phyloP scores from a whole-genome alignment of 1,140 invertebrate genomes.

The Acyrthosiphon pisum region DNA sequence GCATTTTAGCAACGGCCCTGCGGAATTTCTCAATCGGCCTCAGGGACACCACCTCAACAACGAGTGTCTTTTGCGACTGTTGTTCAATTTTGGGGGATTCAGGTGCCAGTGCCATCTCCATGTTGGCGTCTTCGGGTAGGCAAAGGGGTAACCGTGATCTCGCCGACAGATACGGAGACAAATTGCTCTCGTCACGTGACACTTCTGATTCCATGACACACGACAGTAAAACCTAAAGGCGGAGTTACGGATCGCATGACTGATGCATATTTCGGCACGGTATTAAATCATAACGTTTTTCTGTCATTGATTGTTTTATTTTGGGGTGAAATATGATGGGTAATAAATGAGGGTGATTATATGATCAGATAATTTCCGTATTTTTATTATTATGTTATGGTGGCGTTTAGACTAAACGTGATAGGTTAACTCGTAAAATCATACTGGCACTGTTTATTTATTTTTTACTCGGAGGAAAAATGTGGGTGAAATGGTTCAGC shows the following conservation, averaged over 20 bases:
- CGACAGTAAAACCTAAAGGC: conserved; percentile 45
- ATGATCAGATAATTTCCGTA: conserved; percentile 44
- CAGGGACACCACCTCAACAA: conserved; percentile 57
- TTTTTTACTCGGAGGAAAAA: conserved; percentile 24
- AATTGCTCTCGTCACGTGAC: conserved; percentile 58
- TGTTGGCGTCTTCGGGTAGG: conserved; percentile 58
- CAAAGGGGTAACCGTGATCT: conserved; percentile 61
- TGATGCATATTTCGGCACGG: conserved; percentile 47
- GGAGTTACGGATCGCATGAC: conserved; percentile 54
- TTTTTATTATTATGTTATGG: conserved; percentile 7
- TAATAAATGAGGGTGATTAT: conserved; percentile 48
- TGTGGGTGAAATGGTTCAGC: conserved; percentile 38
- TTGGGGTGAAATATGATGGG: conserved; percentile 49
- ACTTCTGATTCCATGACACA: conserved; percentile 47
- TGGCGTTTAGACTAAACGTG: conserved; percentile 41
- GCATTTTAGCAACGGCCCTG: conserved; percentile 58
- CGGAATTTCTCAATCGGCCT: conserved; percentile 59
- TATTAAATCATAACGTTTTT: conserved; percentile 58
- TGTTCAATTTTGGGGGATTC: conserved; percentile 45
- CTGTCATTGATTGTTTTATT: conserved; percentile 51
- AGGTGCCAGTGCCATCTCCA: conserved; percentile 57
- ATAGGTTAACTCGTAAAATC: conserved; percentile 26
- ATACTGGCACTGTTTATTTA: conserved; percentile 37
- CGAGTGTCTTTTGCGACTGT: conserved; percentile 56
- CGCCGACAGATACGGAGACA: conserved; percentile 61